Conservation (phyloP, 2,888 invertebrate species). For the Pyrrhosoma nymphula region DNA sequence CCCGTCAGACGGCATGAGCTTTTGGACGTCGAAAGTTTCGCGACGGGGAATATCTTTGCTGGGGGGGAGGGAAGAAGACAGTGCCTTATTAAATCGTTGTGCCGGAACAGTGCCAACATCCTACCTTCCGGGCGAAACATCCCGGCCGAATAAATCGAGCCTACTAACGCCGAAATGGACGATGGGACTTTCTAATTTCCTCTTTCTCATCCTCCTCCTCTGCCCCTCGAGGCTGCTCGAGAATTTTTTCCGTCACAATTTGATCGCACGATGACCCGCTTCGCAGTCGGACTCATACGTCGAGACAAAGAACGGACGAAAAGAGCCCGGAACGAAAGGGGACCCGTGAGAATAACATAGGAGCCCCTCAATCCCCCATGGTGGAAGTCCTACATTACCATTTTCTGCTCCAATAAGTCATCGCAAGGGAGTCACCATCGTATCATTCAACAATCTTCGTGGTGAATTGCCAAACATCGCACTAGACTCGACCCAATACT, state of each 20-base stretch:
- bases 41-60: not conserved
- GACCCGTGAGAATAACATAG: no score
- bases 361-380: no score
- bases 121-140: not conserved
- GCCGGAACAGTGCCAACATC: not conserved
- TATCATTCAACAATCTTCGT: no score
- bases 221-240: not conserved
- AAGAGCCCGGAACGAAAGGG: no score
- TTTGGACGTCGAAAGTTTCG: not conserved
- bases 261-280: not conserved
- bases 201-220: not conserved
- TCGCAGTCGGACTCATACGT: not conserved
- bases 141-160: not conserved
- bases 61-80: not conserved
- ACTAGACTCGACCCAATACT: no score
- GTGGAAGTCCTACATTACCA: no score
- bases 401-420: no score
- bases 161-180: not conserved
- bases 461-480: no score
- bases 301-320: not conserved
- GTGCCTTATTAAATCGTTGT: not conserved
- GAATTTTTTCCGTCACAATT: not conserved
- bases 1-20: not conserved
- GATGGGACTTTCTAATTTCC: constrained; percentile 16
- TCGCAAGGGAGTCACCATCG: no score